Conservation (phyloP, 2,888 invertebrate species). For the Lysandra coridon region DNA sequence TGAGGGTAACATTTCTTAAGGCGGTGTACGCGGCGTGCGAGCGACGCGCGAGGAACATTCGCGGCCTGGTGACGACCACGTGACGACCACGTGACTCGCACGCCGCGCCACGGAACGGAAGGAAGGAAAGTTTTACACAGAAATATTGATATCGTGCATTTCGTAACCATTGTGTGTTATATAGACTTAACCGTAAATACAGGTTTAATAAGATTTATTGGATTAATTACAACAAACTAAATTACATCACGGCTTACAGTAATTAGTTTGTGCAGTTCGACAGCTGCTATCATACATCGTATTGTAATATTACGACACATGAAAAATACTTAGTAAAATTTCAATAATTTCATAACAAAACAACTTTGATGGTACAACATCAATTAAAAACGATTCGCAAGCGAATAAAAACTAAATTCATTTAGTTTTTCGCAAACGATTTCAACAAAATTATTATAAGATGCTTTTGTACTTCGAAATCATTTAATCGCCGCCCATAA, state of each 20-base stretch:
- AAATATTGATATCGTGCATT: slow-evolving; percentile 29
- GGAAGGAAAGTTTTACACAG: slow-evolving; percentile 25
- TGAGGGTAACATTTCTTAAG: slow-evolving; percentile 45
- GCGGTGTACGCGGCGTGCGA: slow-evolving; percentile 17
- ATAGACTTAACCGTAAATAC: slow-evolving; percentile 27
- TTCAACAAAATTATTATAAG: slow-evolving; percentile 3
- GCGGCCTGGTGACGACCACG: neutral
- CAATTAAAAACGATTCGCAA: neutral
- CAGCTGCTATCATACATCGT: slow-evolving; percentile 39
- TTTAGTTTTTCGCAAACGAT: slow-evolving; percentile 22
- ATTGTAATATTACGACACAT: slow-evolving; percentile 30
- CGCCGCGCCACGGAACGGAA: neutral
- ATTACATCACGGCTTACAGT: slow-evolving; percentile 31
- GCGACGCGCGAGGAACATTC: slow-evolving; percentile 14
- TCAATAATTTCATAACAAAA: slow-evolving; percentile 13
- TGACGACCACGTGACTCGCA: neutral
- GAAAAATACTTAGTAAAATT: slow-evolving; percentile 17
- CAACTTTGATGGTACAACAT: slow-evolving; percentile 7
- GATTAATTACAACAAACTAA: slow-evolving; percentile 30
- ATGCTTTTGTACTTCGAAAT: slow-evolving; percentile 33
- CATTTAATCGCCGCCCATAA: slow-evolving; percentile 32
- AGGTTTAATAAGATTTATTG: slow-evolving; percentile 28
- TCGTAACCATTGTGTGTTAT: slow-evolving; percentile 30
- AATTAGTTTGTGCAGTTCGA: slow-evolving; percentile 40
- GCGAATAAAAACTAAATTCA: neutral